A percentile compares a stretch with the other conserved stretches of the same genome.
Evolutionary conservation across 2,113 vertebrate genomes (phyloP).

Genomic region (Corythornis cristatus): DNA sequence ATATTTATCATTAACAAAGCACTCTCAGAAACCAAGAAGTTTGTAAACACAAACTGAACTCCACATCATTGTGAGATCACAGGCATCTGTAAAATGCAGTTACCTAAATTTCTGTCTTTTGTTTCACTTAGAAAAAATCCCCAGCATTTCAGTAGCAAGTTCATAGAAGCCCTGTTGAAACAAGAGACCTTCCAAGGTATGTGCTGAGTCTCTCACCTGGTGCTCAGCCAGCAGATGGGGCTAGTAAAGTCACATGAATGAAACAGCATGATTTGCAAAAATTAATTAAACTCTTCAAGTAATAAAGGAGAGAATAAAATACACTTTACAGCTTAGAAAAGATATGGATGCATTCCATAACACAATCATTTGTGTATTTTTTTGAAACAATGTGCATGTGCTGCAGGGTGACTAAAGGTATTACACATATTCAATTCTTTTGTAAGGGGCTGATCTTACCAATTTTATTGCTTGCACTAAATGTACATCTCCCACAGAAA

Average conservation of each 20-base stretch:
- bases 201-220: not conserved
- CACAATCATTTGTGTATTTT: not conserved
- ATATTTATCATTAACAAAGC: not conserved
- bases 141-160: not conserved
- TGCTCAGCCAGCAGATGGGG: slow-evolving; percentile 66
- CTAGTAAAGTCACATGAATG: slow-evolving; percentile 57
- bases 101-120: not conserved
- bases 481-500: not conserved
- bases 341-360: not conserved
- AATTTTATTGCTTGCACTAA: not conserved
- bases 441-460: not conserved
- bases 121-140: not conserved
- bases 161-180: slow-evolving; percentile 9
- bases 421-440: not conserved
- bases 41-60: not conserved
- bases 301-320: slow-evolving; percentile 7
- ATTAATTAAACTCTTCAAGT: slow-evolving; percentile 8
- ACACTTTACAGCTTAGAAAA: not conserved
- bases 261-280: slow-evolving; percentile 26
- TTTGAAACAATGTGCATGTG: not conserved
- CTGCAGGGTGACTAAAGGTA: not conserved
- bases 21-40: not conserved
- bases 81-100: not conserved
- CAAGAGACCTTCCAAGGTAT: not conserved
- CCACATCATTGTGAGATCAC: not conserved